Conservation (phyloP, 1,140 invertebrate species). For the Manduca sexta region DNA sequence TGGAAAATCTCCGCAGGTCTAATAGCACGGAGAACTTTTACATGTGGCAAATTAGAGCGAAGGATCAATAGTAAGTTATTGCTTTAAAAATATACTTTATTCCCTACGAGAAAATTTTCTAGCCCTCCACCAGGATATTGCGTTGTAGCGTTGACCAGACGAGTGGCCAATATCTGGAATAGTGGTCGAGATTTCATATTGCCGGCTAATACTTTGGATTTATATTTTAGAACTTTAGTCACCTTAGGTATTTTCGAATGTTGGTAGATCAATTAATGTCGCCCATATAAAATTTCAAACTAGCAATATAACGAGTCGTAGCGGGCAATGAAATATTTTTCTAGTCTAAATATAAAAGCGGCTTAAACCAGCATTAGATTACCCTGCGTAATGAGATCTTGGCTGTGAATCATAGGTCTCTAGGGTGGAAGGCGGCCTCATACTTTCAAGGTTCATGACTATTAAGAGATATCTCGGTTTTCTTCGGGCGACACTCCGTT, state of each 20-base stretch:
- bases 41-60: background rate
- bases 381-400: conserved; percentile 50
- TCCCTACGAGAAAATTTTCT: background rate
- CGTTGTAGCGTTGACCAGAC: conserved; percentile 48
- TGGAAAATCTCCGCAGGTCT: no score
- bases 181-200: conserved; percentile 46
- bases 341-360: conserved; percentile 19
- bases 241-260: no score
- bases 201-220: conserved; percentile 4
- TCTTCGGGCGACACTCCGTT: conserved; percentile 21
- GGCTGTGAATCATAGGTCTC: conserved; percentile 51
- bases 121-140: conserved; percentile 40
- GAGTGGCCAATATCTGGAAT: conserved; percentile 62
- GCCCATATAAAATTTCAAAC: no score
- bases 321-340: background rate
- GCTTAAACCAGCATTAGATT: conserved; percentile 41
- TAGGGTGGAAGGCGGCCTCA: conserved; percentile 36
- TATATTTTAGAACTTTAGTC: no score
- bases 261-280: no score
- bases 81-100: background rate
- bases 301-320: no score
- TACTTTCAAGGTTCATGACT: conserved; percentile 44
- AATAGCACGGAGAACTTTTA: no score
- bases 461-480: conserved; percentile 34
- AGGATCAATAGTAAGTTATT: background rate